These are phyloP conservation scores for Chaenogobius annularis DNA, from an alignment of 2,113 vertebrate genomes.

Conservation along the genomic window DNA sequence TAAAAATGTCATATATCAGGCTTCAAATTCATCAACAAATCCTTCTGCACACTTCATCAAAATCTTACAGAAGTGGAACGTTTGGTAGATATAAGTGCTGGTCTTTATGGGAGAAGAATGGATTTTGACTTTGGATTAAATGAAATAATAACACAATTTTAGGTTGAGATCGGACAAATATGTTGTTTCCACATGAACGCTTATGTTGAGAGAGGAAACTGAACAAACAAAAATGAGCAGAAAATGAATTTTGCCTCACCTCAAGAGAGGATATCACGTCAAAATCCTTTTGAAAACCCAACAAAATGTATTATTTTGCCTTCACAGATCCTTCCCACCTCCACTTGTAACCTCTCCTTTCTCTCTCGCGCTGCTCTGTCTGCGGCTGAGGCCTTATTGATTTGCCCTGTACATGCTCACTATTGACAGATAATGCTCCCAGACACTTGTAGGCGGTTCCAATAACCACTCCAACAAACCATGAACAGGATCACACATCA, in stretches of 20 bases:
- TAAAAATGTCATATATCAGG: too few species aligned
- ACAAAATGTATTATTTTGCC: constrained; percentile 15
- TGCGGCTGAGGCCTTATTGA: constrained; percentile 32
- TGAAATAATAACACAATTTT: too few species aligned
- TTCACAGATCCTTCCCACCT: constrained; percentile 10
- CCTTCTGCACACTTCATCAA: too few species aligned
- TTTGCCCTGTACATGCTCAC: constrained; percentile 31
- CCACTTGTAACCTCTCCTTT: constrained; percentile 30
- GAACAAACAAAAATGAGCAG: background rate
- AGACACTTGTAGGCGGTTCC: constrained; percentile 28
- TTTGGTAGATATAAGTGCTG: too few species aligned
- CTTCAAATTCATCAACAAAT: too few species aligned
- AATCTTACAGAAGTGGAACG: too few species aligned
- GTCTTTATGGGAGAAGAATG: too few species aligned
- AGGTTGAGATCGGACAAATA: too few species aligned
- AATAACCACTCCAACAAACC: constrained; percentile 23
- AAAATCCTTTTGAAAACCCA: background rate
- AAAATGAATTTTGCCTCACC: too few species aligned
- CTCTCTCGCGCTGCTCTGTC: constrained; percentile 5
- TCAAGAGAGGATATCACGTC: background rate
- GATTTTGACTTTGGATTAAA: too few species aligned
- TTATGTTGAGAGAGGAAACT: background rate
- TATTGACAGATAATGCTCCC: constrained; percentile 42
- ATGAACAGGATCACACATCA: constrained; percentile 4
- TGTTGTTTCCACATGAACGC: too few species aligned